Evolutionary conservation across 1,140 invertebrate species (phyloP).

Genomic region (Drosophila quadrilineata): DNA sequence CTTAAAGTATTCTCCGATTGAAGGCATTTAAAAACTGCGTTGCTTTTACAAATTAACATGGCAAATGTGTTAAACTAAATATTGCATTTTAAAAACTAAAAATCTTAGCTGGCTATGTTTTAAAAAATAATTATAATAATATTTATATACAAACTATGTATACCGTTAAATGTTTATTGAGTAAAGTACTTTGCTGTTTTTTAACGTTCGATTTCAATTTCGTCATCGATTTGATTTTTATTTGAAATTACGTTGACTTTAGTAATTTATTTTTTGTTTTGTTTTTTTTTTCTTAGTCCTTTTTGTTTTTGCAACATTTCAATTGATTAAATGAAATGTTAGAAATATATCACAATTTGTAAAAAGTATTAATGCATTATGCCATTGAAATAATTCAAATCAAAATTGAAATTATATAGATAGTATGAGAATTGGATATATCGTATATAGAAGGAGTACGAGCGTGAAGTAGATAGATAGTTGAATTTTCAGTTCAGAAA

Average conservation of each 20-base stretch:
- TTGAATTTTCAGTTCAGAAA: conserved; percentile 30
- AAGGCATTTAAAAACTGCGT: conserved; percentile 50
- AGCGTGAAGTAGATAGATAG: conserved; percentile 11
- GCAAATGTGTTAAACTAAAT: conserved; percentile 65
- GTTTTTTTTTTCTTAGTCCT: conserved; percentile 31
- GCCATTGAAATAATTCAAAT: conserved; percentile 51
- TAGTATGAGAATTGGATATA: too few species aligned
- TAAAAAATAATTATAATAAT: too few species aligned
- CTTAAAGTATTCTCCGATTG: conserved; percentile 25
- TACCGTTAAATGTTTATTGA: conserved; percentile 30
- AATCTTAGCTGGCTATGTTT: conserved; percentile 50
- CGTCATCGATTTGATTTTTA: background rate
- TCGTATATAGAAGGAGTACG: conserved; percentile 17
- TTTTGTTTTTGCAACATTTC: conserved; percentile 63
- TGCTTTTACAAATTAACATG: conserved; percentile 76
- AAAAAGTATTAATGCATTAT: conserved; percentile 72
- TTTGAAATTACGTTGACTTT: conserved; percentile 22
- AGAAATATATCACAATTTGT: conserved; percentile 80
- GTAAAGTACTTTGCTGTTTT: conserved; percentile 60
- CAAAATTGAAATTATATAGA: too few species aligned
- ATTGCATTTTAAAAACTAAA: conserved; percentile 58
- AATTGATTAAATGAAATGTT: conserved; percentile 69
- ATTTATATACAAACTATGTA: too few species aligned
- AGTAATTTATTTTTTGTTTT: conserved; percentile 27
- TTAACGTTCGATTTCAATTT: conserved; percentile 51